Evolutionary conservation across 1,140 invertebrate genomes (phyloP).

Genomic region (Papilio dardanus): DNA sequence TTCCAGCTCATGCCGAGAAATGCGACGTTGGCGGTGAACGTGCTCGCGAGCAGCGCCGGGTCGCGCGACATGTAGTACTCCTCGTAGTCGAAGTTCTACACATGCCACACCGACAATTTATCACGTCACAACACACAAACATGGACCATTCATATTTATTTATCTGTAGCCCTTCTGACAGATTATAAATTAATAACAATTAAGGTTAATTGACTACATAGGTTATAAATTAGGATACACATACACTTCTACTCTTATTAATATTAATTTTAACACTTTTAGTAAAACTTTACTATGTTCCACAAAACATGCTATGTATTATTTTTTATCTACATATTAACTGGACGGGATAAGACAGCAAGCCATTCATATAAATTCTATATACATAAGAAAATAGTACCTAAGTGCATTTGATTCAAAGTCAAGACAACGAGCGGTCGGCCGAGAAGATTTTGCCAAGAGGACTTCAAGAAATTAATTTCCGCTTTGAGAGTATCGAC

Average conservation of each 20-base stretch:
- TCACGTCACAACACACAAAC: slow-evolving; percentile 24
- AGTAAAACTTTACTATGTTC: neutral
- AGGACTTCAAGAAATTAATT: slow-evolving; percentile 97
- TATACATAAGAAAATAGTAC: slow-evolving; percentile 82
- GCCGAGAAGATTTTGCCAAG: slow-evolving; percentile 97
- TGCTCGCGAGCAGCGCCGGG: slow-evolving; percentile 93
- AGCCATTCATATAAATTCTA: slow-evolving; percentile 23
- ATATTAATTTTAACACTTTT: neutral
- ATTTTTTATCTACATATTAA: slow-evolving; percentile 12
- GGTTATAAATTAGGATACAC: neutral
- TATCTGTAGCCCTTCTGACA: slow-evolving; percentile 5
- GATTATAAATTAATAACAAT: neutral
- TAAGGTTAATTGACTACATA: neutral
- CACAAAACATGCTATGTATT: neutral
- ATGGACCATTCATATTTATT: neutral
- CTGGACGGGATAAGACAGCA: neutral
- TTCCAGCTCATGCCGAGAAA: slow-evolving; percentile 97
- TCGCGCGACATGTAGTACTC: slow-evolving; percentile 97
- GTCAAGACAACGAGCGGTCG: slow-evolving; percentile 94
- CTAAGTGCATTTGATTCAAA: slow-evolving; percentile 95
- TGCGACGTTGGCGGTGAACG: slow-evolving; percentile 93
- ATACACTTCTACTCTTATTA: neutral
- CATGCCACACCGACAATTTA: slow-evolving; percentile 48
- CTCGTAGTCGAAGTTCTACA: slow-evolving; percentile 95
- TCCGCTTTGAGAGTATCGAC: slow-evolving; percentile 98